A percentile compares a stretch with the other conserved stretches of the same genome.
Evolutionary conservation across 2,113 vertebrate species (phyloP).

Genomic region (Bungarus multicinctus): DNA sequence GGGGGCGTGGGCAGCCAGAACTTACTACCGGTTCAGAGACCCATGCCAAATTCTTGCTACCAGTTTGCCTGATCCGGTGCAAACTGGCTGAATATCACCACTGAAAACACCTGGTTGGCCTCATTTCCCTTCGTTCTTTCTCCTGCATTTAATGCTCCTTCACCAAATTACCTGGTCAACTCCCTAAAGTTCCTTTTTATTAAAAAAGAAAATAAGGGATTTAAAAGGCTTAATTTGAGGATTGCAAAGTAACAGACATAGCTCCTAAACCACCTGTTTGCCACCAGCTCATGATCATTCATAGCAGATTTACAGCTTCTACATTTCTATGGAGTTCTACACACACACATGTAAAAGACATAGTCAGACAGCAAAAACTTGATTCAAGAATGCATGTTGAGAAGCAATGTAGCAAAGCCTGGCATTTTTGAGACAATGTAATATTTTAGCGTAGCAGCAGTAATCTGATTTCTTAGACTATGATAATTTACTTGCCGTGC

Average conservation of each 20-base stretch:
- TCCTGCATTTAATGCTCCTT: background rate
- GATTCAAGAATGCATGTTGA: background rate
- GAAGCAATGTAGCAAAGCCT: background rate
- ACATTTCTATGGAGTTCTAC: background rate
- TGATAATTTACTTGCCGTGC: background rate
- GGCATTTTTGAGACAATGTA: background rate
- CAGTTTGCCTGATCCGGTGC: too few relatives aligned
- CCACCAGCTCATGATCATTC: background rate
- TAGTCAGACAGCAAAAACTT: background rate
- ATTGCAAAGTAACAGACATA: constrained; percentile 5
- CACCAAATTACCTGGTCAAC: background rate
- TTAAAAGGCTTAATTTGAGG: background rate
- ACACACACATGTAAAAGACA: background rate
- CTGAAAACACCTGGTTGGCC: background rate
- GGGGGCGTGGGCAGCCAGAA: too few relatives aligned
- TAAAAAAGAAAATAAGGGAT: constrained; percentile 22
- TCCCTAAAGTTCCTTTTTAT: background rate
- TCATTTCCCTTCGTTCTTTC: background rate
- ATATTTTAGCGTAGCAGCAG: background rate
- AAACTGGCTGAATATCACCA: too few relatives aligned
- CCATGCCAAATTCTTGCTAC: too few relatives aligned
- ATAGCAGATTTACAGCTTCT: background rate
- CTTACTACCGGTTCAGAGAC: too few relatives aligned
- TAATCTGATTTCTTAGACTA: background rate
- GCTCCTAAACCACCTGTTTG: background rate